Evolutionary conservation across 1,140 invertebrate genomes (phyloP).

Genomic region (Penaeus japonicus): DNA sequence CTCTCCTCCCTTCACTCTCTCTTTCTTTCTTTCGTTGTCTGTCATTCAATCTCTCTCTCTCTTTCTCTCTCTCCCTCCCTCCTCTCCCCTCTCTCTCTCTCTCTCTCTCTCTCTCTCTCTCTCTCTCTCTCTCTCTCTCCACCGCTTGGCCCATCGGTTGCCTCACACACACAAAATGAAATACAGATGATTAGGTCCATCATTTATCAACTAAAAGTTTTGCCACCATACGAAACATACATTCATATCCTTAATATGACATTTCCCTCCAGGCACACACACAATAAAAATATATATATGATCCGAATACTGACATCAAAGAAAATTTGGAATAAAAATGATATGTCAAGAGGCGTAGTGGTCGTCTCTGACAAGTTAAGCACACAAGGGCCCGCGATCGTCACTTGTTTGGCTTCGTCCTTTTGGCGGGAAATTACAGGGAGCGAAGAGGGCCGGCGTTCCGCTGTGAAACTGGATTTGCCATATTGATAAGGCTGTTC

Average conservation of each 20-base stretch:
- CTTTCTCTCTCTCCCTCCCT: too few species aligned
- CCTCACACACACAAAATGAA: not conserved
- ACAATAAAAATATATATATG: not conserved
- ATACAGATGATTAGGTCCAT: not conserved
- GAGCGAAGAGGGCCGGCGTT: not conserved
- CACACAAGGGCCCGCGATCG: too few species aligned
- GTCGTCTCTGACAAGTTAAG: too few species aligned
- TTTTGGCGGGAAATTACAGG: not conserved
- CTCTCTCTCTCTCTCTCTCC: not conserved
- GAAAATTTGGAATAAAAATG: too few species aligned
- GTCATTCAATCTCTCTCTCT: too few species aligned
- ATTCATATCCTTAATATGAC: not conserved
- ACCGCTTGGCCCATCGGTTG: not conserved
- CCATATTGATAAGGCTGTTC: not conserved
- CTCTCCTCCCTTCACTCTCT: not conserved
- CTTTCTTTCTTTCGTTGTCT: too few species aligned
- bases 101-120: slow-evolving; percentile 2
- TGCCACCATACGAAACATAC: not conserved
- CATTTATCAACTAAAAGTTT: not conserved
- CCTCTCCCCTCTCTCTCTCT: not conserved
- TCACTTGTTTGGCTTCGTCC: slow-evolving; percentile 1
- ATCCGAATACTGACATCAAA: too few species aligned
- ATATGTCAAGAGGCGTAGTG: too few species aligned
- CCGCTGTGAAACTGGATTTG: not conserved
- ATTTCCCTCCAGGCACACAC: not conserved